A percentile compares a stretch with the other conserved stretches of the same genome.
These are phyloP conservation scores for Sebastes hubbsi DNA, from an alignment of 2,797 vertebrate genomes.

Conservation along the genomic window DNA sequence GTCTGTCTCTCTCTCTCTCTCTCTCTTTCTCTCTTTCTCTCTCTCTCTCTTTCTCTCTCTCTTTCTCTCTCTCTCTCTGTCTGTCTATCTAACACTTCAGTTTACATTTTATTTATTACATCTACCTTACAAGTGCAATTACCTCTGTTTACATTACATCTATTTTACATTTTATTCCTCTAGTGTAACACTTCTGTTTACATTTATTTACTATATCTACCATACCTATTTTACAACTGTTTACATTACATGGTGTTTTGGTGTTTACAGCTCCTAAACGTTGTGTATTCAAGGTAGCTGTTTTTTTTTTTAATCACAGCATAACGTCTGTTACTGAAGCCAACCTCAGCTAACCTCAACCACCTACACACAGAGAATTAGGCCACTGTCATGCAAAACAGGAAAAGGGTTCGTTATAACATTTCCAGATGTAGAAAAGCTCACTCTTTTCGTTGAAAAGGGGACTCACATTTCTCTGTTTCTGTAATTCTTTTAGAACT, in stretches of 20 bases:
- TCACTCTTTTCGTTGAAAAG: background rate
- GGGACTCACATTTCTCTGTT: background rate
- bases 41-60: no score
- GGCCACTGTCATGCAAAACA: background rate
- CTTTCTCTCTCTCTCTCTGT: no score
- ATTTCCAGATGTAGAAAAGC: background rate
- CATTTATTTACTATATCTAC: no score
- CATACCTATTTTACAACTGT: no score
- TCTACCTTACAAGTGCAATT: no score
- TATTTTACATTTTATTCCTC: no score
- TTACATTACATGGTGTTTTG: background rate
- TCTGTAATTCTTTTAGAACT: background rate
- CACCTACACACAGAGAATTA: background rate
- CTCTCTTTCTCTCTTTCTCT: no score
- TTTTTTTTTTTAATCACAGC: background rate
- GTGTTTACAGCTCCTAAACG: background rate
- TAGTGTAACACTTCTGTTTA: no score
- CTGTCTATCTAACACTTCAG: no score
- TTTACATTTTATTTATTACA: no score
- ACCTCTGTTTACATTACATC: no score
- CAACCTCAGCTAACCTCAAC: constrained; percentile 17
- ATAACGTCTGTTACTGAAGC: background rate
- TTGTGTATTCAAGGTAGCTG: rapidly evolving
- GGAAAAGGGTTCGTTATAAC: background rate
- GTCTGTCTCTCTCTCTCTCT: no score